Conservation (phyloP, 2,113 vertebrate genomes). For the Rhea americana region DNA sequence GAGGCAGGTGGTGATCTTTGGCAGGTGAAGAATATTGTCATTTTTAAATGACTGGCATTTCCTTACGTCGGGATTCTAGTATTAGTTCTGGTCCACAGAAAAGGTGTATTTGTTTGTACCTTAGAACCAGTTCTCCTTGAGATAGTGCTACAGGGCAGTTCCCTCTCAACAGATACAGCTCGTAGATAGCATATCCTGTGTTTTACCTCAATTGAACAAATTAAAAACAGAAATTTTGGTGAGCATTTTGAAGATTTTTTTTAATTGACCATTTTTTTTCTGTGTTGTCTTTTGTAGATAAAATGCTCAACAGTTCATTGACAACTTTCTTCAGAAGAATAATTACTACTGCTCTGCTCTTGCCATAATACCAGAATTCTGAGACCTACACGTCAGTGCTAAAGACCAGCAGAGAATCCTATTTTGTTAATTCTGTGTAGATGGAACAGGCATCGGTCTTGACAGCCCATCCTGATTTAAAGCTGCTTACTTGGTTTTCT, state of each 20-base stretch:
- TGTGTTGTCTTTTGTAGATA: conserved; percentile 70
- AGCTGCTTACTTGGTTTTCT: conserved; percentile 42
- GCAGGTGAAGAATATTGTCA: fast-evolving
- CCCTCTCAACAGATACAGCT: not conserved
- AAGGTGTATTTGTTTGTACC: not conserved
- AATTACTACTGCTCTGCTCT: conserved; percentile 48
- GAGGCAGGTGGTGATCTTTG: not conserved
- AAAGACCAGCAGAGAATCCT: conserved; percentile 39
- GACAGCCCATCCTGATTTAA: conserved; percentile 23
- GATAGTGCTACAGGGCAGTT: not conserved
- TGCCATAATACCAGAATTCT: conserved; percentile 50
- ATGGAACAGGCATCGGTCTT: conserved; percentile 57
- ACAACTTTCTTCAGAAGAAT: conserved; percentile 63
- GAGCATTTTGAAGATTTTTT: not conserved
- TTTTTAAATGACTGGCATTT: not conserved
- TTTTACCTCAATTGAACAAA: not conserved
- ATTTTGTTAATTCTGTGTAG: conserved; percentile 29
- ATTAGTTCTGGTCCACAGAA: no score
- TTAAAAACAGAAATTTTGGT: not conserved
- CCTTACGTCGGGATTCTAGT: fast-evolving
- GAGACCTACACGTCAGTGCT: conserved; percentile 47
- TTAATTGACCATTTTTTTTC: conserved; percentile 9
- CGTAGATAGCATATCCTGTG: not conserved
- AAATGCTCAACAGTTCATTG: conserved; percentile 40
- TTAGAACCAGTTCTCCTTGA: not conserved